Evolutionary conservation across 2,888 invertebrate genomes (phyloP).

Genomic region (Drosophila subquinaria): DNA sequence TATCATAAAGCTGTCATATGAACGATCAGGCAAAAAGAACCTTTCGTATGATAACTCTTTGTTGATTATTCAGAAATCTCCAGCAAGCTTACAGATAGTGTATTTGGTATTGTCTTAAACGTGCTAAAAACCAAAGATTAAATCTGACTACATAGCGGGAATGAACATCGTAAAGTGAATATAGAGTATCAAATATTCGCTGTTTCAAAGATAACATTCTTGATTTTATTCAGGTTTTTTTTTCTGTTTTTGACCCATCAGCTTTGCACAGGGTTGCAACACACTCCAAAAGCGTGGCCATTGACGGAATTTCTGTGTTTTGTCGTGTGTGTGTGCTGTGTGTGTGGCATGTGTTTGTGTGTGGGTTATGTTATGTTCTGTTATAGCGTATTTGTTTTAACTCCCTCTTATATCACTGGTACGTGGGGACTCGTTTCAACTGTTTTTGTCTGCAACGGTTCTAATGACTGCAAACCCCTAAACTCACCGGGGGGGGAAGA

Average conservation of each 20-base stretch:
- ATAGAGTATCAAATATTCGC: neutral
- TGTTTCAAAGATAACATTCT: neutral
- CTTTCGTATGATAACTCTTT: too few relatives aligned
- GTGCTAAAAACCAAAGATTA: too few relatives aligned
- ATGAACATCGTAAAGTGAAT: too few relatives aligned
- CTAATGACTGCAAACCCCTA: conserved; percentile 48
- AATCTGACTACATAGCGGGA: too few relatives aligned
- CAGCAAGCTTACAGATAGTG: too few relatives aligned
- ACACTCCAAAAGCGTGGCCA: conserved; percentile 45
- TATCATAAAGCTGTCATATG: too few relatives aligned
- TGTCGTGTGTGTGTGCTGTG: conserved; percentile 24
- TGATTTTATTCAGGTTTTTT: conserved; percentile 1
- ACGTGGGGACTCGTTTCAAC: conserved; percentile 37
- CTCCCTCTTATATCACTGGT: conserved; percentile 4
- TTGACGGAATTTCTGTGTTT: conserved; percentile 68
- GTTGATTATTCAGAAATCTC: too few relatives aligned
- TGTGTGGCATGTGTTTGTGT: conserved; percentile 27
- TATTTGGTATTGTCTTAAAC: too few relatives aligned
- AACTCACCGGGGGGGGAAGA: neutral
- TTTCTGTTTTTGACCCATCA: conserved; percentile 30
- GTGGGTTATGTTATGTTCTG: conserved; percentile 18
- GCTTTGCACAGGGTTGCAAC: conserved; percentile 74
- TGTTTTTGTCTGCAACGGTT: conserved; percentile 59
- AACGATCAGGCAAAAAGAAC: too few relatives aligned
- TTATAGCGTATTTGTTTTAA: conserved; percentile 38